Base-by-base conservation (phyloP, 2,888 invertebrate genomes). In the Alcis repandata region DNA sequence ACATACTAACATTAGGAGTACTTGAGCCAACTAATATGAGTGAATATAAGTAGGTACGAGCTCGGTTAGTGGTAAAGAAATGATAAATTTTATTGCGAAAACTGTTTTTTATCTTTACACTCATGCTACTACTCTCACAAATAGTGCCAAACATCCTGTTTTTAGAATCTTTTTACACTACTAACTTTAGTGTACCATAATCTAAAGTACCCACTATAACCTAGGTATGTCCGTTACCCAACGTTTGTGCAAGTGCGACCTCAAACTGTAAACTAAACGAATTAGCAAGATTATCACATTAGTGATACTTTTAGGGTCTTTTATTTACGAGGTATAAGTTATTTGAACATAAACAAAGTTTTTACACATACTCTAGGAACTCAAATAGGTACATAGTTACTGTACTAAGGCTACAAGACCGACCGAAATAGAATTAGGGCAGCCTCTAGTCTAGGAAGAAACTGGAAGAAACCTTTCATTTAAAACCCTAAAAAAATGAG, bases 41-140 rank as follows among this genome's bases (percentile, higher is more conserved):
- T 56, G 15, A 43, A 33, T 57, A 51, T 33, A 33, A 19, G 2
- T 15, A 17, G 36, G 27, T 43, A 11, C 38, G 40, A 58, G 53
- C 43, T 49, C 32, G n/a, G 43, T 57, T 36, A 33, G 52, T 48
- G 56, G 59, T 67, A 58, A 43, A 15, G 27, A 19, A 40, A 43
- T 67, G 69, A 71, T 69, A 71, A 65, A 59, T 38, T 62, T 66
- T 49, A 64, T 59, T 64, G 59, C 38, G 41, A 62, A 61, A 63
- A 66, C 41, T 27, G 10, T 33, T 36, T 41, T 53, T 46, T 33
- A 62, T 62, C 40, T 53, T 27, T 32, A 53, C 15, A 27, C 27
- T n/a, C n/a, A n/a, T n/a, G 59, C 38, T 46, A 53, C 45, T 22
- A 38, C 46, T 61, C 41, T 61, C 13, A 27, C 38, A 57, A 58